phyloP scores from a whole-genome alignment of 2,888 invertebrate species.

The Plemyria rubiginata region DNA sequence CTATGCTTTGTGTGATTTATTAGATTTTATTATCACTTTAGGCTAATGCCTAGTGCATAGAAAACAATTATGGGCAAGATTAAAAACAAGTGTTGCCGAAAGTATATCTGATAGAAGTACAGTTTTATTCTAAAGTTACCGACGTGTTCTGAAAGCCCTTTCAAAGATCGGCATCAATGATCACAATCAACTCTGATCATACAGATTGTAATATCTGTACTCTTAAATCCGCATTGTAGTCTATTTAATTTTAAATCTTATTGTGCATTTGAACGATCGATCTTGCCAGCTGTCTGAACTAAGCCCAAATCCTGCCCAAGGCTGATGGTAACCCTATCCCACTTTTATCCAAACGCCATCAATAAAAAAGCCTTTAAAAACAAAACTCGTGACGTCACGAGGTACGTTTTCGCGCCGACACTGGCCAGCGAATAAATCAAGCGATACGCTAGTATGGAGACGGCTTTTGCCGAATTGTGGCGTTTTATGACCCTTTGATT shows the following conservation, averaged over 20 bases:
- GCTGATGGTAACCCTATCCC: slow-evolving; percentile 59
- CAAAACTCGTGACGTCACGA: slow-evolving; percentile 80
- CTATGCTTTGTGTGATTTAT: too few species aligned
- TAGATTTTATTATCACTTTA: too few species aligned
- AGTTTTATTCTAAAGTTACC: too few species aligned
- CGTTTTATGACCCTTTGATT: slow-evolving; percentile 67
- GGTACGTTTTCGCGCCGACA: slow-evolving; percentile 80
- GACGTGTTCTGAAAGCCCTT: neutral
- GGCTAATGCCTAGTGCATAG: too few species aligned
- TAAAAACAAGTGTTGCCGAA: too few species aligned
- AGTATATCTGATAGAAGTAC: too few species aligned
- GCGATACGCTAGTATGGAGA: slow-evolving; percentile 72
- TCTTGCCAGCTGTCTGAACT: slow-evolving; percentile 19
- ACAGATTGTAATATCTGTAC: neutral
- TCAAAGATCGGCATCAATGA: neutral
- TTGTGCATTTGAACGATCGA: slow-evolving; percentile 14
- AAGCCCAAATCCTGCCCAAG: slow-evolving; percentile 28
- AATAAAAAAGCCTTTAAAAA: slow-evolving; percentile 74
- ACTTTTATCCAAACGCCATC: slow-evolving; percentile 80
- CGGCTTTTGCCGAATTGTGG: slow-evolving; percentile 73
- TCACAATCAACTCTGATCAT: neutral
- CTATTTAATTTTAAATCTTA: slow-evolving; percentile 10
- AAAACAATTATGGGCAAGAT: too few species aligned
- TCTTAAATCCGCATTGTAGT: neutral
- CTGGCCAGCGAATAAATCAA: slow-evolving; percentile 79